Percentiles rank a stretch among this genome's conserved stretches.
Evolutionary conservation across 2,113 vertebrate species (phyloP).

Genomic region (Lanius ludovicianus): DNA sequence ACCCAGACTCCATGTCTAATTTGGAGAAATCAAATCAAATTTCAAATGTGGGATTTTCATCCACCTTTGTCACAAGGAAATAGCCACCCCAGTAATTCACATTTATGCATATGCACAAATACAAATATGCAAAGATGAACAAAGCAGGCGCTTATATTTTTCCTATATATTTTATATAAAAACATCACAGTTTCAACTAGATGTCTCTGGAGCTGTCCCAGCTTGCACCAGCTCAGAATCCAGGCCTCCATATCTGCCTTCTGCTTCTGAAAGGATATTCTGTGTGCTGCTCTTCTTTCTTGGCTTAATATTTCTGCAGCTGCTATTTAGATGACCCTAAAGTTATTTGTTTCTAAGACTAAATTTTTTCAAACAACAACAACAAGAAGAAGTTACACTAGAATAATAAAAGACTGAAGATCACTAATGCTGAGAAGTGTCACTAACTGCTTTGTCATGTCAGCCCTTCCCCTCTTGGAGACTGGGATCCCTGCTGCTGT

Average conservation of each 20-base stretch:
- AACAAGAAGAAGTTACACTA: neutral
- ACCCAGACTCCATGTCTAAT: neutral
- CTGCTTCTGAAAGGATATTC: neutral
- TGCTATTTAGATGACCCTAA: neutral
- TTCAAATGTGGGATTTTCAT: neutral
- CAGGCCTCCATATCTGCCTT: neutral
- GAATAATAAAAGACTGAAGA: neutral
- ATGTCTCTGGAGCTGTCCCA: neutral
- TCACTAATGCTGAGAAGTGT: neutral
- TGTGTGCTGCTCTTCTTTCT: neutral
- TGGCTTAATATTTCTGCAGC: neutral
- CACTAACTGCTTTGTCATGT: neutral
- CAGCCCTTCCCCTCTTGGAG: neutral
- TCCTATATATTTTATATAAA: neutral
- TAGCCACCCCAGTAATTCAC: neutral
- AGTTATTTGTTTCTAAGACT: neutral
- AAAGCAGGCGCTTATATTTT: neutral
- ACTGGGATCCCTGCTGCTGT: neutral
- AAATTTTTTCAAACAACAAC: neutral
- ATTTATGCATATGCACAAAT: neutral
- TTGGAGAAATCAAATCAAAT: neutral
- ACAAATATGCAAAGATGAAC: neutral
- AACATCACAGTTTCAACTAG: neutral
- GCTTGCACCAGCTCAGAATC: neutral
- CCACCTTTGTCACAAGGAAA: neutral